Conservation (phyloP, 2,888 invertebrate species). For the Drosophila aldrichi region DNA sequence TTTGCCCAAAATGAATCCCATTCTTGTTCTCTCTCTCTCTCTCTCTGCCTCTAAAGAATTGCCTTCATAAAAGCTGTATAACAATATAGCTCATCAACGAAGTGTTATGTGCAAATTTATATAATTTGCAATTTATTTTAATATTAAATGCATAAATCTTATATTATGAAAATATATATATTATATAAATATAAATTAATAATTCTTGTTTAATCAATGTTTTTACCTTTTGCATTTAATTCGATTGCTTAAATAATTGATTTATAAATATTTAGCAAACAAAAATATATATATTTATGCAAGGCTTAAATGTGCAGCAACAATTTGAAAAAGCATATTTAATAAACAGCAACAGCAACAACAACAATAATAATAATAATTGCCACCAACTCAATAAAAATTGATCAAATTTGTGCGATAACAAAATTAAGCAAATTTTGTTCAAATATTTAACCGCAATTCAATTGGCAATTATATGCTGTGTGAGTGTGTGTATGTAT, state of each 20-base stretch:
- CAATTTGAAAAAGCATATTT: slow-evolving; percentile 2
- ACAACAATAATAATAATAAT: slow-evolving; percentile 3
- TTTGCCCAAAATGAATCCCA: too few species aligned
- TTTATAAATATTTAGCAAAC: slow-evolving; percentile 19
- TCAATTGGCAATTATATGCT: slow-evolving; percentile 52
- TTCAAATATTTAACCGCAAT: slow-evolving; percentile 68
- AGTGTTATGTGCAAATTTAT: neutral
- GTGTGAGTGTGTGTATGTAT: slow-evolving; percentile 21
- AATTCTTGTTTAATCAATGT: neutral
- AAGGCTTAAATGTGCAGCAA: slow-evolving; percentile 3
- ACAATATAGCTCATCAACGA: neutral
- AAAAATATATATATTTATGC: neutral
- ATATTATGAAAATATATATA: neutral
- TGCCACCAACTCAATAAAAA: slow-evolving; percentile 10
- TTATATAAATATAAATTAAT: neutral
- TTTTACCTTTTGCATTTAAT: slow-evolving; percentile 2
- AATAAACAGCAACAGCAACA: slow-evolving; percentile 5
- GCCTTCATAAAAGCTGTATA: neutral
- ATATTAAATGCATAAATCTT: neutral
- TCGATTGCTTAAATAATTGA: slow-evolving; percentile 28
- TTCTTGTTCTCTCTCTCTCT: neutral
- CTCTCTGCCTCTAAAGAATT: neutral
- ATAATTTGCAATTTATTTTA: neutral
- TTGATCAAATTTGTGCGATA: slow-evolving; percentile 17
- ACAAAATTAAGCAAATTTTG: slow-evolving; percentile 42